Evolutionary conservation across 2,113 vertebrate species (phyloP).

Genomic region (cat (Felis catus)): F.catus_Fca126_mat1.0 CM031423.1:42755501-42756000

Average conservation of each 20-base stretch:
- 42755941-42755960: neutral
- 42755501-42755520: neutral
- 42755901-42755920: neutral
- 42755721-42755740: neutral
- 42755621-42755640: neutral
- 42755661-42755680: neutral
- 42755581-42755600: neutral
- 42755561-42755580: neutral
- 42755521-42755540: neutral
- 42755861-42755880: neutral
- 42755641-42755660: neutral
- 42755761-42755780: neutral
- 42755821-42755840: neutral
- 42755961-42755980: neutral
- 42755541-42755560: neutral
- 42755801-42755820: neutral
- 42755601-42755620: neutral
- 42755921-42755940: neutral
- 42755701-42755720: neutral
- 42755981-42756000: no score
- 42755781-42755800: neutral
- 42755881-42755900: neutral
- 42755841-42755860: neutral
- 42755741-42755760: neutral
- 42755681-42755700: neutral